Conservation (phyloP, 2,113 vertebrate species). For the Vulpes vulpes region DNA sequence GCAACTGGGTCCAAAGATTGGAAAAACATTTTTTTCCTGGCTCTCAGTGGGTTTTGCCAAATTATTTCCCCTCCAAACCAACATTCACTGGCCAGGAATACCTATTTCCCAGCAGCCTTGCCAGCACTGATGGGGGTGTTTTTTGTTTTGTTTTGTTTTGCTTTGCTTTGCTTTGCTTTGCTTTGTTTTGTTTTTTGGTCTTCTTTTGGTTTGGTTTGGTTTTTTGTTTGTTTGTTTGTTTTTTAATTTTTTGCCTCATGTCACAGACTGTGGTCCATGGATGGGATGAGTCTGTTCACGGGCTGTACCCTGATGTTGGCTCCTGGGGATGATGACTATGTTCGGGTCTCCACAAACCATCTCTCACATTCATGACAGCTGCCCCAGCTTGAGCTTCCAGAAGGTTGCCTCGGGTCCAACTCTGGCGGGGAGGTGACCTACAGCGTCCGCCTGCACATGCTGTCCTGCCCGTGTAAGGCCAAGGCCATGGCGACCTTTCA, state of each 20-base stretch:
- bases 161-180: too few species aligned
- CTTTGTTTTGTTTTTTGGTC: too few species aligned
- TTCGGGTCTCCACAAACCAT: background rate
- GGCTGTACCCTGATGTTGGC: background rate
- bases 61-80: background rate
- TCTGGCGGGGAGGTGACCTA: background rate
- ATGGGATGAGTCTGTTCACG: background rate
- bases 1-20: background rate
- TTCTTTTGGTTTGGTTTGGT: too few species aligned
- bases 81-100: accelerated
- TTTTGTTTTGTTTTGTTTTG: too few species aligned
- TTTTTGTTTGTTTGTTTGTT: background rate
- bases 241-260: too few species aligned
- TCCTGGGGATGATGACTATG: accelerated
- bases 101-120: background rate
- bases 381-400: background rate
- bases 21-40: too few species aligned
- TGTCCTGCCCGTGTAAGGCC: slow-evolving; percentile 38
- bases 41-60: background rate
- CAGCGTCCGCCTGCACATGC: background rate
- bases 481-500: accelerated
- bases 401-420: background rate
- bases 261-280: background rate
- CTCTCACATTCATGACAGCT: background rate
- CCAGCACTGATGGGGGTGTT: background rate